Base-by-base conservation (phyloP, 1,140 invertebrate genomes). In the Bradysia coprophila region DNA sequence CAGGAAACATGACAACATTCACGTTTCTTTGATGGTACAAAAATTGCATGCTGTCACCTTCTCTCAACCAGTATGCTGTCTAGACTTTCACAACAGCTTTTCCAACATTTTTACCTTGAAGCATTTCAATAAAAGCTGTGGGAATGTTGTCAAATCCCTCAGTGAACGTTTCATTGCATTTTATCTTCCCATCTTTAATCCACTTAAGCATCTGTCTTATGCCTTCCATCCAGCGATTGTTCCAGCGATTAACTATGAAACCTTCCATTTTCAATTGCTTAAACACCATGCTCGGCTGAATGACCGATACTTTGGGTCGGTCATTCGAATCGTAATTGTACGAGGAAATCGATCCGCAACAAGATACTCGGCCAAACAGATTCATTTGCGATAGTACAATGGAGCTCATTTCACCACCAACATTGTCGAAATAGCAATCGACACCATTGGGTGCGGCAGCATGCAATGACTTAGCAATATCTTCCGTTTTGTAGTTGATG, bases 351-450 rank as follows among this genome's bases (percentile, higher is more conserved):
- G 65, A 62, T 2, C 75, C 75, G 47, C 73, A 76, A 0, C 76
- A 62, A 2, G 75, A 53, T 16, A 77, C 61, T 40, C 74, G 55
- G 4, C 75, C 75, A 41, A 49, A 64, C 0, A 39, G 21, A 31
- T 66, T 72, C 76, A 80, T 78, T 38, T 75, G 66, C 10, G 61
- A 56, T 4, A 76, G 60, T 8, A 78, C 65, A 2, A 48, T 53
- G 38, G 59, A 66, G 38, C 73, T 75, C 24, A 77, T 62, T 45
- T 73, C 68, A 5, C 76, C 77, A 10, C 77, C 77, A 24, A 79
- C 73, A 57, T 76, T 76, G 46, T 76, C 73, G 56, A 76, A 76
- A 46, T 79, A 81, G 48, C 72, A 74, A 47, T 81, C 75, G 0
- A 81, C 52, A 15, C 74, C 78, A 3, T 75, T 54, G 0, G 76